Conservation (phyloP, 2,113 vertebrate genomes). For the Pedionomus torquatus region DNA sequence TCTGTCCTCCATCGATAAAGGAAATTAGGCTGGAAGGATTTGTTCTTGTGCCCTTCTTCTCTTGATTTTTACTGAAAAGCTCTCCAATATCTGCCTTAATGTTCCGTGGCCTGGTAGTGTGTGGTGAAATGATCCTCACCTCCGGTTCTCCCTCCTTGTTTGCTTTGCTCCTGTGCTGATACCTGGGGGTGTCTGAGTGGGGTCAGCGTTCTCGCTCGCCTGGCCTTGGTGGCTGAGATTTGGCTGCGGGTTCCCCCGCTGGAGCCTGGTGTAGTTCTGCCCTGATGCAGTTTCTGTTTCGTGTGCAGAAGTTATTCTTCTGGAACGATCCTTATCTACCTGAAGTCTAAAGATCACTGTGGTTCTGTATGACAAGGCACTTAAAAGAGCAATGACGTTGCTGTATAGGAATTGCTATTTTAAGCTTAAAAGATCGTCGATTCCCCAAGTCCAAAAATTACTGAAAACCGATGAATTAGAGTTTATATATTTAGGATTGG, state of each 20-base stretch:
- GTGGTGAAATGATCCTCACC: neutral
- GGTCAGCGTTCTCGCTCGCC: fast-evolving
- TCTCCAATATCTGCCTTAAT: neutral
- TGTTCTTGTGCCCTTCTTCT: neutral
- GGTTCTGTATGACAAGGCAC: neutral
- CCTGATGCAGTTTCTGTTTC: neutral
- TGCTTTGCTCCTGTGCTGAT: neutral
- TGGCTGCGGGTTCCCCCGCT: fast-evolving
- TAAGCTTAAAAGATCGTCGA: neutral
- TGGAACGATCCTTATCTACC: neutral
- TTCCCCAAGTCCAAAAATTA: neutral
- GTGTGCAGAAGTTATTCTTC: neutral
- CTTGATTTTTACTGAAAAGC: neutral
- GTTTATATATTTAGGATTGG: neutral
- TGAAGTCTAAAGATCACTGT: neutral
- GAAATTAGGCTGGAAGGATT: neutral
- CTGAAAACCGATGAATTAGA: neutral
- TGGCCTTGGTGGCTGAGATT: neutral
- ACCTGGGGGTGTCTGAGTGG: fast-evolving
- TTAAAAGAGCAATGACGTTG: neutral
- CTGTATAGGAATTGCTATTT: neutral
- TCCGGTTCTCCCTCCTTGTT: neutral
- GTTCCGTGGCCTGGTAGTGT: neutral
- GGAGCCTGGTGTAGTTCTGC: neutral
- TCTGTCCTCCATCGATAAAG: neutral